Evolutionary conservation across 2,888 invertebrate genomes (phyloP).

Genomic region (Ichneumoninae sp.): DNA sequence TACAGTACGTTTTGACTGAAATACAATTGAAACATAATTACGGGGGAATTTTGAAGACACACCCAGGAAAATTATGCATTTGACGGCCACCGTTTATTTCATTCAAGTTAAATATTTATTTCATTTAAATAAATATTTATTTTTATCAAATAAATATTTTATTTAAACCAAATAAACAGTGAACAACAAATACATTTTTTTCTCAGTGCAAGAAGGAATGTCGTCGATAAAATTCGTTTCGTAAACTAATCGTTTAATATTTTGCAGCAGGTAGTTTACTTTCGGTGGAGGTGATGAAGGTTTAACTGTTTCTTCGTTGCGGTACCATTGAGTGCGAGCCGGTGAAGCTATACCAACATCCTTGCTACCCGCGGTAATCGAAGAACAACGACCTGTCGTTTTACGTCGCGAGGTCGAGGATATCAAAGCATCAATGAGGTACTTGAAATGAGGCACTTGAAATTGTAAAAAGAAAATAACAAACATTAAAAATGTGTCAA

Average conservation of each 20-base stretch:
- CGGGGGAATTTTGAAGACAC: neutral
- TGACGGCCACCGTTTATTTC: too few relatives aligned
- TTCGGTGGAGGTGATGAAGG: conserved; percentile 80
- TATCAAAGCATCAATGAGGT: conserved; percentile 72
- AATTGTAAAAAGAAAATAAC: conserved; percentile 6
- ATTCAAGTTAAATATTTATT: too few relatives aligned
- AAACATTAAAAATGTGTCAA: conserved; percentile 14
- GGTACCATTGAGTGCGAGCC: conserved; percentile 71
- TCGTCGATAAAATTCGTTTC: neutral
- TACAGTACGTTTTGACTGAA: neutral
- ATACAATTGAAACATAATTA: neutral
- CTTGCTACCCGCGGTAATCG: conserved; percentile 64
- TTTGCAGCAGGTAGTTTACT: conserved; percentile 79
- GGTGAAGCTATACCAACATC: conserved; percentile 70
- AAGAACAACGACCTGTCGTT: conserved; percentile 43
- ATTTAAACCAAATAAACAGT: too few relatives aligned
- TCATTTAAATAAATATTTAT: too few relatives aligned
- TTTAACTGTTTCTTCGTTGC: conserved; percentile 69
- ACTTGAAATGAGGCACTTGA: conserved; percentile 3
- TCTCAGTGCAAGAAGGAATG: neutral
- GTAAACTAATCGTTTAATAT: conserved; percentile 34
- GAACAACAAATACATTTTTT: too few relatives aligned
- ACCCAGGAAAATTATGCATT: too few relatives aligned
- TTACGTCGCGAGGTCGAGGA: conserved; percentile 61
- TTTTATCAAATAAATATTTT: too few relatives aligned